Base-by-base conservation (phyloP, 2,797 vertebrate genomes). In the Arnoldichthys spilopterus region DNA sequence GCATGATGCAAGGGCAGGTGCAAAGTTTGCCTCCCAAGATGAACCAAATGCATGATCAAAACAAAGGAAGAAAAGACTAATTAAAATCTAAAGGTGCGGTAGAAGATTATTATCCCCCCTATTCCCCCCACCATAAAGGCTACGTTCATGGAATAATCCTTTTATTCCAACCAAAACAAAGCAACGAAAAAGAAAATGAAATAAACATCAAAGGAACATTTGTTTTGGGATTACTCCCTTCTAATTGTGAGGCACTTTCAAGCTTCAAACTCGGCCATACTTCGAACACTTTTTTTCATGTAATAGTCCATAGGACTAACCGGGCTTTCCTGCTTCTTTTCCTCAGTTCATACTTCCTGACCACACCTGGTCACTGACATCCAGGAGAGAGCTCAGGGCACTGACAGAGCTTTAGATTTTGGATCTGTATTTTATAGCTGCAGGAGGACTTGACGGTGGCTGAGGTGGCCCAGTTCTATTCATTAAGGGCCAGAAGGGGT, bases 221-320 rank as follows among this genome's bases (percentile, higher is more conserved):
- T 86, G 84, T 68, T 90, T 77, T 87, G 84, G 86, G 88, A 87
- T 87, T 78, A 83, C 74, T 87, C 89, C 87, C 58, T 78, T 75
- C 85, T 82, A 85, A 87, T 75, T 80, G 87, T 86, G 89, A 95
- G 93, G 93, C 94, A 95, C 93, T 95, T 94, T 79, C 91, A 89
- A 91, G 88, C 89, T 91, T 89, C 75, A 84, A 80, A 81, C 82
- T 83, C 88, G 72, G 86, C 89, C 88, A 81, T 67, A 59, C 67
- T 87, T 92, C 87, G 75, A 76, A 68, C 73, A 82, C 77, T 82
- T 90, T 83, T 86, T 78, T 68, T 86, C 81, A 74, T 71, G 79
- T 80, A 84, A 76, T 91, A 93, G 93, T 94, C 94, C 94, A 93
- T 76, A 90, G 94, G 94, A 94, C 93, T 93, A 92, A 94, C 82